phyloP scores from a whole-genome alignment of 1,140 invertebrate genomes.

The Carcinoscorpius rotundicauda region DNA sequence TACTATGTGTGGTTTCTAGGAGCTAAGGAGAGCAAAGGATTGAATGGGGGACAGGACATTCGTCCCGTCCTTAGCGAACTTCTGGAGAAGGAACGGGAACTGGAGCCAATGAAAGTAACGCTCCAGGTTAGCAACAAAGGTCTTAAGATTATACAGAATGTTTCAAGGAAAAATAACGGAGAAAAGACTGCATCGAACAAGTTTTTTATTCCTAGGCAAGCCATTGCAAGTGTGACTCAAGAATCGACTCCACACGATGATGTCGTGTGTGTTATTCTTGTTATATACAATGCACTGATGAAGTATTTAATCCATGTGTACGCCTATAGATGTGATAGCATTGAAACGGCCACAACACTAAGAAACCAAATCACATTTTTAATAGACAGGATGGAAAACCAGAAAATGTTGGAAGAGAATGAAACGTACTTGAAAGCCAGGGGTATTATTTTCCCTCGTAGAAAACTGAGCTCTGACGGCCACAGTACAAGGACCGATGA shows the following conservation, averaged over 20 bases:
- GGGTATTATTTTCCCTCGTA: too few species aligned
- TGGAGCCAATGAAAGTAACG: constrained; percentile 81
- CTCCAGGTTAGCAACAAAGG: constrained; percentile 73
- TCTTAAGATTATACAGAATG: constrained; percentile 73
- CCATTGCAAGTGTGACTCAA: constrained; percentile 51
- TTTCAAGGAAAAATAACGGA: constrained; percentile 22
- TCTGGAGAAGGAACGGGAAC: constrained; percentile 62
- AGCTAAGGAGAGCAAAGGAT: constrained; percentile 82
- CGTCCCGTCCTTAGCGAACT: constrained; percentile 69
- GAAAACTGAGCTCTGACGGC: constrained; percentile 23
- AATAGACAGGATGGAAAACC: too few species aligned
- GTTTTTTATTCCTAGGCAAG: neutral
- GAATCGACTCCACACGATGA: constrained; percentile 86
- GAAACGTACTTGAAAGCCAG: too few species aligned
- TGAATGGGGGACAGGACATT: constrained; percentile 64
- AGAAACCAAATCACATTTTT: too few species aligned
- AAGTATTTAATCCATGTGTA: too few species aligned
- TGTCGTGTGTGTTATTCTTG: constrained; percentile 63
- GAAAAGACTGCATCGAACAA: neutral
- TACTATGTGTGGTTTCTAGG: constrained; percentile 97
- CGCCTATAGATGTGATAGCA: too few species aligned
- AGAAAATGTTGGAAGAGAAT: too few species aligned
- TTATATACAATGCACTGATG: too few species aligned
- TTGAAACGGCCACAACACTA: too few species aligned
- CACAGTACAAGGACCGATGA: constrained; percentile 26